Evolutionary conservation across 2,888 invertebrate genomes (phyloP).

Genomic region (Apodemia hepburni): DNA sequence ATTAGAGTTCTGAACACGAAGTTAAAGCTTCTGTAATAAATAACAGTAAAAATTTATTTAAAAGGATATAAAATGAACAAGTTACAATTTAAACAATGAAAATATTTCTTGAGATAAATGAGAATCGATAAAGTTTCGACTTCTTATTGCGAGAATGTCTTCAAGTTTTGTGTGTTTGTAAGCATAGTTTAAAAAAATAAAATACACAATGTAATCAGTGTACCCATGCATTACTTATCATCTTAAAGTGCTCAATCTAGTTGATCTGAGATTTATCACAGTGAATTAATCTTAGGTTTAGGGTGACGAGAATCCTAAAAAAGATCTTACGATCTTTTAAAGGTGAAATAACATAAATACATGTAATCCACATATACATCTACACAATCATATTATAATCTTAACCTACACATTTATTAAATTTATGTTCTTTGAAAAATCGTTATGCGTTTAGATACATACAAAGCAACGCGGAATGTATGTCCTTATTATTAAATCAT

Average conservation of each 20-base stretch:
- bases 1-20: no score
- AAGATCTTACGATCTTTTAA: conserved; percentile 16
- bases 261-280: conserved; percentile 48
- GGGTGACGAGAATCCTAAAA: conserved; percentile 31
- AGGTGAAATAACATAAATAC: conserved; percentile 21
- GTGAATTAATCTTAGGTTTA: conserved; percentile 53
- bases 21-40: no score
- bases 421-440: conserved; percentile 25
- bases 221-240: not conserved
- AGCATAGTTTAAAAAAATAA: no score
- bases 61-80: no score
- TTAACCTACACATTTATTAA: conserved; percentile 29
- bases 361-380: conserved; percentile 25
- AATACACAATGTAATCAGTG: no score
- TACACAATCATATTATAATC: conserved; percentile 23
- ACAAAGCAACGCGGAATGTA: conserved; percentile 50
- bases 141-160: no score
- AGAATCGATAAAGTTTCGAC: no score
- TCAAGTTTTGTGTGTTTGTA: no score
- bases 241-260: not conserved
- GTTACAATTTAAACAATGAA: no score
- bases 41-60: no score
- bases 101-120: no score
- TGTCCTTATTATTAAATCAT: conserved; percentile 24
- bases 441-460: conserved; percentile 41